Evolutionary conservation across 2,797 vertebrate genomes (phyloP).

Genomic region (Galagoides demidoff): DNA sequence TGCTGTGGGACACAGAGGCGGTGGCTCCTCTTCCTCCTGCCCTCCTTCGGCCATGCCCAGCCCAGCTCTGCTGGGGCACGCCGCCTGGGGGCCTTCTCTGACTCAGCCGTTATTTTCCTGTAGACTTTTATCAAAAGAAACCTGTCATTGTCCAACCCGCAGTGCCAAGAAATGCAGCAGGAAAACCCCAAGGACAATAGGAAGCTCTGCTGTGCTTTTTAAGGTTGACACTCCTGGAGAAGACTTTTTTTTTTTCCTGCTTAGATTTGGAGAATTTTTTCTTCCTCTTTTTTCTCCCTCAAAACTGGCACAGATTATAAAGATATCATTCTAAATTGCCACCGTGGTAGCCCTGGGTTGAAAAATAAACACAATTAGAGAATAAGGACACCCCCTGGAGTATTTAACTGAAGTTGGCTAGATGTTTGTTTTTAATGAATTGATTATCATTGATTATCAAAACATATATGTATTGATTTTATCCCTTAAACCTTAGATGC

Average conservation of each 20-base stretch:
- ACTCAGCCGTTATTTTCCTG: constrained; percentile 72
- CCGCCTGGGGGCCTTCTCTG: constrained; percentile 65
- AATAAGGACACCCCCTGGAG: constrained; percentile 30
- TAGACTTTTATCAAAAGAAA: constrained; percentile 76
- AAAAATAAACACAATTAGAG: constrained; percentile 52
- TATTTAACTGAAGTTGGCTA: constrained; percentile 9
- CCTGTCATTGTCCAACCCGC: constrained; percentile 68
- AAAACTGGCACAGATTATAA: constrained; percentile 52
- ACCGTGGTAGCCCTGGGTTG: constrained; percentile 44
- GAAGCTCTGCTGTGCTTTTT: constrained; percentile 56
- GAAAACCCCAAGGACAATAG: constrained; percentile 70
- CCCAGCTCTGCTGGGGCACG: constrained; percentile 64
- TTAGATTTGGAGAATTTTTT: constrained; percentile 31
- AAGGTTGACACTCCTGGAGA: constrained; percentile 53
- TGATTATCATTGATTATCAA: constrained; percentile 65
- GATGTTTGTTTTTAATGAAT: constrained; percentile 63
- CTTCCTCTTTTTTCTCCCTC: neutral
- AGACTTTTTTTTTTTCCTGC: neutral
- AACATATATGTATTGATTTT: constrained; percentile 68
- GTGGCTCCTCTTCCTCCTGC: constrained; percentile 14
- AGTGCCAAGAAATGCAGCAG: constrained; percentile 70
- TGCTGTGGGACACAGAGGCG: constrained; percentile 42
- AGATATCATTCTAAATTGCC: constrained; percentile 58
- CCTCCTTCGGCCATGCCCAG: neutral
- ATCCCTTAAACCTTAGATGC: constrained; percentile 63